These are phyloP conservation scores for Onychostoma macrolepis DNA, from an alignment of 2,113 vertebrate genomes.

Conservation along the genomic window DNA sequence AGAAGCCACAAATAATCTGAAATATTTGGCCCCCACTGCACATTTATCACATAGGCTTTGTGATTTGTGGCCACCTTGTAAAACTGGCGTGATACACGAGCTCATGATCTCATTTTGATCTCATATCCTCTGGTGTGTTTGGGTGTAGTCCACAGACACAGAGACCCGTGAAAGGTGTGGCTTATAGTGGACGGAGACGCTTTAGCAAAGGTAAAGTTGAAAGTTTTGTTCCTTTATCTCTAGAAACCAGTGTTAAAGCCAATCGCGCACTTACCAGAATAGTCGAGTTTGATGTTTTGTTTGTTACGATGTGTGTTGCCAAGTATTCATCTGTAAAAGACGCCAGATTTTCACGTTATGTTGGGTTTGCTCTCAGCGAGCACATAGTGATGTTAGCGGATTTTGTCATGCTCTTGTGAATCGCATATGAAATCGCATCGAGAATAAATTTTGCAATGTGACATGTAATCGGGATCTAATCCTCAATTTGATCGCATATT, in stretches of 20 bases:
- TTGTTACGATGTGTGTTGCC: not conserved
- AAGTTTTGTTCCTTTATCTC: not conserved
- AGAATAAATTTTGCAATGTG: not conserved
- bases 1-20: too few species aligned
- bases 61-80: not conserved
- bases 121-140: conserved; percentile 12
- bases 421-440: not conserved
- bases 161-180: conserved; percentile 1
- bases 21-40: not conserved
- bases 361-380: not conserved
- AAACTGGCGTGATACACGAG: not conserved
- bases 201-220: not conserved
- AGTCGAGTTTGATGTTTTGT: not conserved
- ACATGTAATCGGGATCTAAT: not conserved
- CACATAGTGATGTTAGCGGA: not conserved
- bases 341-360: not conserved
- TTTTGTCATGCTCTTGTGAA: not conserved
- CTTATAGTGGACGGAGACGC: not conserved
- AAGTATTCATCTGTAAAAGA: not conserved
- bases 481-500: not conserved
- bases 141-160: not conserved
- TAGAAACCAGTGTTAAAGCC: too few species aligned
- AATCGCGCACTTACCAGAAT: too few species aligned
- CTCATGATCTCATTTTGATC: conserved; percentile 2
- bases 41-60: not conserved